Evolutionary conservation across 2,113 vertebrate genomes (phyloP).

Genomic region (pig (Sus scrofa)): DNA sequence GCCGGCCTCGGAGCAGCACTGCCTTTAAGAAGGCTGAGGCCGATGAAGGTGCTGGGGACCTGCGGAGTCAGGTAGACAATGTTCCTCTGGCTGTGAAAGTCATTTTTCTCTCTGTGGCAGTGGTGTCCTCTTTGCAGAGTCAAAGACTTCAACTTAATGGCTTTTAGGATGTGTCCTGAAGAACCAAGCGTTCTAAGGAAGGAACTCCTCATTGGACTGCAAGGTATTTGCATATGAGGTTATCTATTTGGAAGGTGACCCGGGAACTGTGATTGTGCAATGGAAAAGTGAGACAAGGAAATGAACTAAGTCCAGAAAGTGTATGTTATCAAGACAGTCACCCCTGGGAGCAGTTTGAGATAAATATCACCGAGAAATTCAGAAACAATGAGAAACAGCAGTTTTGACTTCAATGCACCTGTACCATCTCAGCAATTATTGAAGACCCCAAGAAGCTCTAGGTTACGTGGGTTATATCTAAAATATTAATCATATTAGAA

Average conservation of each 20-base stretch:
- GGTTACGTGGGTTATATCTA: neutral
- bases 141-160: neutral
- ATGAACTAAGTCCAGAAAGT: neutral
- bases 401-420: neutral
- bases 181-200: neutral
- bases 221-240: neutral
- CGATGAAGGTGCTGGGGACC: neutral
- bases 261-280: neutral
- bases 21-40: neutral
- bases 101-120: neutral
- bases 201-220: neutral
- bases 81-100: neutral
- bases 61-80: neutral
- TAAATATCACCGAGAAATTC: neutral
- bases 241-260: neutral
- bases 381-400: neutral
- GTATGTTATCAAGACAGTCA: neutral
- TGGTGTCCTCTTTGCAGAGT: neutral
- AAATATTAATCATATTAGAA: neutral
- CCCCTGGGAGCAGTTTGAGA: neutral
- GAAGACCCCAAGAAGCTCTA: neutral
- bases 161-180: neutral
- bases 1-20: neutral
- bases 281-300: neutral
- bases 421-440: neutral